Evolutionary conservation across 2,888 invertebrate genomes (phyloP).

Genomic region (Stramonita haemastoma): DNA sequence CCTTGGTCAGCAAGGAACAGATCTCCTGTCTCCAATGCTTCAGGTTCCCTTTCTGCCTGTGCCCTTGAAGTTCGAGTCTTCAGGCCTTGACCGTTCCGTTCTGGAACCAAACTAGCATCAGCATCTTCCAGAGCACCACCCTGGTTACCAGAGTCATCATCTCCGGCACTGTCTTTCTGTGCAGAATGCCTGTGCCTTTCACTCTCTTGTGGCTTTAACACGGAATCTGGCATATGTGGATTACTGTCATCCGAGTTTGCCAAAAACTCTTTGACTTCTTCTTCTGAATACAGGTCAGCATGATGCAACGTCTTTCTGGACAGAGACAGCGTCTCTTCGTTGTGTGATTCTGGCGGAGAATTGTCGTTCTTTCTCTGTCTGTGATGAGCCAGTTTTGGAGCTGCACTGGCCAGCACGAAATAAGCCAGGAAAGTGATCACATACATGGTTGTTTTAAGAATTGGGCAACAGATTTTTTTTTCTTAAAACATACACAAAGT

Average conservation of each 20-base stretch:
- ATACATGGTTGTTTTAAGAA: neutral
- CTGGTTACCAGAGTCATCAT: neutral
- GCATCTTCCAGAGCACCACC: too few species aligned
- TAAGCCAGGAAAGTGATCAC: neutral
- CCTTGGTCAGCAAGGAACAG: neutral
- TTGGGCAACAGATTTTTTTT: too few species aligned
- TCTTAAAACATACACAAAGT: neutral
- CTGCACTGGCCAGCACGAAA: neutral
- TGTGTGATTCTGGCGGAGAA: neutral
- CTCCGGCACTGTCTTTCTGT: neutral
- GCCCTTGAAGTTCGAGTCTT: neutral
- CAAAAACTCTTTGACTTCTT: neutral
- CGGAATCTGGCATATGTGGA: neutral
- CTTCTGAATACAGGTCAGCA: neutral
- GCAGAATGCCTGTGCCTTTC: neutral
- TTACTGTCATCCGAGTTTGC: neutral
- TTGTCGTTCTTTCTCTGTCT: neutral
- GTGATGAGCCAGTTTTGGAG: neutral
- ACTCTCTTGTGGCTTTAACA: neutral
- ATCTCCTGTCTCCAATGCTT: too few species aligned
- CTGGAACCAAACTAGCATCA: neutral
- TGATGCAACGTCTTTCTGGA: neutral
- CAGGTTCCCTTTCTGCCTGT: neutral
- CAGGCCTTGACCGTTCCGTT: too few species aligned
- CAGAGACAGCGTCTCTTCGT: neutral